Conservation (phyloP, 2,113 vertebrate genomes). For the Odobenus rosmarus region DNA sequence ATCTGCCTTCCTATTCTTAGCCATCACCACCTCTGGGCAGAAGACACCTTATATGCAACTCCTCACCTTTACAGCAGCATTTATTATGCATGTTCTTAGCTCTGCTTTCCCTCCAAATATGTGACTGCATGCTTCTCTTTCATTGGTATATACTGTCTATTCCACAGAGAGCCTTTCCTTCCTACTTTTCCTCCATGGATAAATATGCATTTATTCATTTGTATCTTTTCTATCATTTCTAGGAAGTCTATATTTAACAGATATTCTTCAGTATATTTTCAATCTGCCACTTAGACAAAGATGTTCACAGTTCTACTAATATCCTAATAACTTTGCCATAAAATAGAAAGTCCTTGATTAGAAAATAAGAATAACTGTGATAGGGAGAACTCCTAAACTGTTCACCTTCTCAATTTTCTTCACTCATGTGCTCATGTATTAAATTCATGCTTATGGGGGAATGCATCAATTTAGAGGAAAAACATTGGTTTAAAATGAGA, state of each 20-base stretch:
- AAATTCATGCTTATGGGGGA: background rate
- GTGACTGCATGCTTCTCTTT: background rate
- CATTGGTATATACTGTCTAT: background rate
- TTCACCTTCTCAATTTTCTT: background rate
- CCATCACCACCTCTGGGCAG: background rate
- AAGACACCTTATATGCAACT: background rate
- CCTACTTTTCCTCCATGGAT: background rate
- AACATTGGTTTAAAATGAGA: background rate
- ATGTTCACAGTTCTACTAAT: background rate
- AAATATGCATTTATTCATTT: background rate
- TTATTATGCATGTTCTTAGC: background rate
- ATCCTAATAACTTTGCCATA: background rate
- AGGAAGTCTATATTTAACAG: background rate
- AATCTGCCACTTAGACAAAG: background rate
- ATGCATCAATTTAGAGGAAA: background rate
- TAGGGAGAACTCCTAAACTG: background rate
- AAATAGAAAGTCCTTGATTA: constrained; percentile 11
- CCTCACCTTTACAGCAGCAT: background rate
- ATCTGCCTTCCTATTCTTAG: background rate
- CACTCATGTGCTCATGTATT: background rate
- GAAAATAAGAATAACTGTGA: background rate
- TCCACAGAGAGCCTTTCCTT: background rate
- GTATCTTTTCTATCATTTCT: constrained; percentile 15
- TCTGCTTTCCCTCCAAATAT: background rate
- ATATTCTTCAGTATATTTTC: background rate